Conservation (phyloP, 1,140 invertebrate genomes). For the Diachasma alloeum region DNA sequence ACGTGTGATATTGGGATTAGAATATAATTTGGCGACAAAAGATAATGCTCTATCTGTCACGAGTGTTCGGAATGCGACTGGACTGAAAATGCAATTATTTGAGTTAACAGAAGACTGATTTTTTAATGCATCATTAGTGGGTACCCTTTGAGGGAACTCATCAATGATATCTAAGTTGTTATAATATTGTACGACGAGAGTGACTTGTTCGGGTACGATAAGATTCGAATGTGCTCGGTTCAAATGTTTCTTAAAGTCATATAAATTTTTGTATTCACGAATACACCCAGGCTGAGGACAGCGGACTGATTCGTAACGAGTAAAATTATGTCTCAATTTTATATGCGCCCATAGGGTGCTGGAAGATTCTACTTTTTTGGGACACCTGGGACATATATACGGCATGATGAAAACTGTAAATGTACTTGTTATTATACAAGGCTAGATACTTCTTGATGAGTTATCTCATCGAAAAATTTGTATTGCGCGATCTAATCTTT, state of each 20-base stretch:
- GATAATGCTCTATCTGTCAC: background rate
- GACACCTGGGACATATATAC: conserved; percentile 12
- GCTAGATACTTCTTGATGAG: too few species aligned
- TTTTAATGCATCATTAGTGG: background rate
- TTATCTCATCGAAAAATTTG: too few species aligned
- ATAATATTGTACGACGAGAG: background rate
- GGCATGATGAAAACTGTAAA: background rate
- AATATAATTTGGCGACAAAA: conserved; percentile 18
- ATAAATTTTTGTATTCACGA: conserved; percentile 12
- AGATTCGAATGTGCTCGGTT: background rate
- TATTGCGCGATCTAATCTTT: background rate
- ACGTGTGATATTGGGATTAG: conserved; percentile 9
- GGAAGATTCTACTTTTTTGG: background rate
- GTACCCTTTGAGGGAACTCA: background rate
- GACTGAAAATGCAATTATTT: background rate
- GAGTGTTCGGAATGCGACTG: background rate
- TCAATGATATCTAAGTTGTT: background rate
- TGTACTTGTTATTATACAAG: too few species aligned
- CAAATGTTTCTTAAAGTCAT: conserved; percentile 21
- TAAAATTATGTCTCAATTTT: conserved; percentile 15
- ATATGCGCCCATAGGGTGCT: conserved; percentile 4
- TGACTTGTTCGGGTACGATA: background rate
- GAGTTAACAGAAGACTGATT: background rate
- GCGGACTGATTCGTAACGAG: conserved; percentile 1
- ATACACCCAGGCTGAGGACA: conserved; percentile 5